Evolutionary conservation across 92 coral and sea anemone species (phyloP), one percentile per base, ranked within the genome.

Genomic region (Epizoanthus ramosus): DNA sequence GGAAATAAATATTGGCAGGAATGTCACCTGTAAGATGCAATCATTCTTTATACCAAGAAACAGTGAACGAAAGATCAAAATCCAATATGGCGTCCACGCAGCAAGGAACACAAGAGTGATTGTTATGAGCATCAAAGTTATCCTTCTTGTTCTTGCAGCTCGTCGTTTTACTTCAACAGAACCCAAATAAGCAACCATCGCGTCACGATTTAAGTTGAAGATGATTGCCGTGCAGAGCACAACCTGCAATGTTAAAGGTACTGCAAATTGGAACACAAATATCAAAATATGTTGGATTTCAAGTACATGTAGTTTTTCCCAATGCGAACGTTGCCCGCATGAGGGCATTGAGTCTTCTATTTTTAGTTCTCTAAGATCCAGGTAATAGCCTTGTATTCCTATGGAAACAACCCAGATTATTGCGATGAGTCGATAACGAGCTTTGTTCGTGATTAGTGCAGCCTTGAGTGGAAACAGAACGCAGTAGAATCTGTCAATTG

Each of bases 391-490:
- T 17, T 67, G 41, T 24, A 67, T 25, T 19, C 6, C 72, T 45
- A 67, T 67, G 15, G 72, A 67, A 31, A 3, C 72, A 3, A 67
- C 35, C 72, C 72, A 67, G 14, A 67, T 31, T 25, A 31, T 31
- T 67, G 45, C 45, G 35, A 67, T 67, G 14, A 67, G 72, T 14
- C 72, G 47, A 13, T 21, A 31, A 31, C 72, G 72, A n/a, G 45
- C 12, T 31, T 31, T 25, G 33, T 67, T 25, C 15, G 43, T 67
- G 45, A 67, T 67, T 1, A 67, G 41, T 31, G 72, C 5, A 0
- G 72, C 72, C 72, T 31, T 67, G 43, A 67, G 72, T 31, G 72
- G 72, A 31, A 67, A 67, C 72, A 15, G 28, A 64, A 64, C 69
- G 28, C 69, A 64, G 28, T 64, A 64, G 69, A 64, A 64, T 22